These are phyloP conservation scores for Austrolebias charrua DNA, from an alignment of 2,797 vertebrate genomes.

Conservation along the genomic window DNA sequence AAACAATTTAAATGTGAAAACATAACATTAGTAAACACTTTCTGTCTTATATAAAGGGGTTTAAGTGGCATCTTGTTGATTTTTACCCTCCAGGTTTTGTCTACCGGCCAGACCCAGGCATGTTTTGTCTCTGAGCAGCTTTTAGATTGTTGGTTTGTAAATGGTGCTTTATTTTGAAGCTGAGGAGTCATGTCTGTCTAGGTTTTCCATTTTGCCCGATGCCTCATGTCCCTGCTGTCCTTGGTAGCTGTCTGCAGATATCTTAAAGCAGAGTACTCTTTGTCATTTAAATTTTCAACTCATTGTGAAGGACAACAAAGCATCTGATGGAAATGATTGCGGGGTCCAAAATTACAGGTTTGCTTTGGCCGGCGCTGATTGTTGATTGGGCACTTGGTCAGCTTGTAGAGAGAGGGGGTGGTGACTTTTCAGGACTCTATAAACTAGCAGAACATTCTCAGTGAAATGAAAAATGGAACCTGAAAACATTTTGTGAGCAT, in stretches of 20 bases:
- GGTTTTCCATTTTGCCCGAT: constrained; percentile 20
- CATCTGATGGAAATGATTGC: constrained; percentile 82
- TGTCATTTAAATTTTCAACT: constrained; percentile 73
- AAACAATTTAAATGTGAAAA: background rate
- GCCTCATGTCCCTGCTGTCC: constrained; percentile 45
- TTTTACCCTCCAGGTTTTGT: too few relatives aligned
- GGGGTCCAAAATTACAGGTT: constrained; percentile 83
- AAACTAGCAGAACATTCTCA: constrained; percentile 42
- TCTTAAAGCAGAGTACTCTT: constrained; percentile 46
- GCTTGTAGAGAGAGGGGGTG: constrained; percentile 59
- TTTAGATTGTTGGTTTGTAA: constrained; percentile 14
- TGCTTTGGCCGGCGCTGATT: constrained; percentile 73
- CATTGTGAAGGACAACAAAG: constrained; percentile 66
- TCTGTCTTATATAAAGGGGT: background rate
- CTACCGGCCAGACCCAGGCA: too few relatives aligned
- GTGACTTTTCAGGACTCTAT: constrained; percentile 57
- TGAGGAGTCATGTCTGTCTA: constrained; percentile 10
- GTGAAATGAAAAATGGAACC: constrained; percentile 48
- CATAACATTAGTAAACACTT: background rate
- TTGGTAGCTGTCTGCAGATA: constrained; percentile 39
- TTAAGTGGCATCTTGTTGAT: background rate
- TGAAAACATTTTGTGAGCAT: constrained; percentile 43
- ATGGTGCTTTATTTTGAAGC: constrained; percentile 7
- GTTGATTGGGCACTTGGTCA: constrained; percentile 79
- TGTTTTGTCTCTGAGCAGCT: background rate